Percentiles rank a stretch among this genome's conserved stretches.
Conservation (phyloP, 2,888 invertebrate genomes). For the Tanytarsus gracilentus region DNA sequence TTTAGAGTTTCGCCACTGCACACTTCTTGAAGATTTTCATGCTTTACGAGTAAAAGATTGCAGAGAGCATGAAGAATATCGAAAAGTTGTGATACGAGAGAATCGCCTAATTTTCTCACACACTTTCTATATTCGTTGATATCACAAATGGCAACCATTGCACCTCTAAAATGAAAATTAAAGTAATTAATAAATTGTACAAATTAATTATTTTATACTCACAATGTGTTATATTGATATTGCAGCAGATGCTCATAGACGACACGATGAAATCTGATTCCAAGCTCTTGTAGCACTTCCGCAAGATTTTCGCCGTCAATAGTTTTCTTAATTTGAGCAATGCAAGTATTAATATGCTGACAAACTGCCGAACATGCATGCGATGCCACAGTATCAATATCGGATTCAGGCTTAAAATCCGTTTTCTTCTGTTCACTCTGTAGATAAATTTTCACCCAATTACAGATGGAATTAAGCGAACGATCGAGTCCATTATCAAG, state of each 20-base stretch:
- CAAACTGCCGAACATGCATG: slow-evolving; percentile 76
- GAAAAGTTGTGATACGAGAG: slow-evolving; percentile 78
- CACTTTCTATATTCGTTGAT: slow-evolving; percentile 93
- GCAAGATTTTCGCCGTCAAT: slow-evolving; percentile 90
- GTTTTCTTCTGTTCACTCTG: slow-evolving; percentile 91
- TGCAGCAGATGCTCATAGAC: slow-evolving; percentile 91
- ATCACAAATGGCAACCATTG: slow-evolving; percentile 96
- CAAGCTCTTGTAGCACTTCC: slow-evolving; percentile 78
- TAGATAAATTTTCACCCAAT: slow-evolving; percentile 84
- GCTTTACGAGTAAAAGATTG: slow-evolving; percentile 88
- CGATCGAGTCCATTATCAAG: slow-evolving; percentile 81
- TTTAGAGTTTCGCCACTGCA: slow-evolving; percentile 91
- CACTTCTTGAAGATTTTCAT: slow-evolving; percentile 92
- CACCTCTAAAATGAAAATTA: slow-evolving; percentile 58
- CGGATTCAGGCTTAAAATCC: slow-evolving; percentile 83
- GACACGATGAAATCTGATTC: slow-evolving; percentile 83
- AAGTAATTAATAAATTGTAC: neutral
- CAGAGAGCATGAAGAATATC: slow-evolving; percentile 93
- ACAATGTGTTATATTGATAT: slow-evolving; percentile 84
- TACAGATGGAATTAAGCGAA: slow-evolving; percentile 76
- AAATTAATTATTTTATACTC: slow-evolving; percentile 4
- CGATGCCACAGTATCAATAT: slow-evolving; percentile 77
- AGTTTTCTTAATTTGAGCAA: slow-evolving; percentile 67
- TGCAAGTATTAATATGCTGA: slow-evolving; percentile 67
- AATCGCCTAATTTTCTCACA: slow-evolving; percentile 60